Percentiles rank a stretch among this genome's conserved stretches.
Evolutionary conservation across 2,113 vertebrate genomes (phyloP).

Genomic region (Chaenogobius annularis): DNA sequence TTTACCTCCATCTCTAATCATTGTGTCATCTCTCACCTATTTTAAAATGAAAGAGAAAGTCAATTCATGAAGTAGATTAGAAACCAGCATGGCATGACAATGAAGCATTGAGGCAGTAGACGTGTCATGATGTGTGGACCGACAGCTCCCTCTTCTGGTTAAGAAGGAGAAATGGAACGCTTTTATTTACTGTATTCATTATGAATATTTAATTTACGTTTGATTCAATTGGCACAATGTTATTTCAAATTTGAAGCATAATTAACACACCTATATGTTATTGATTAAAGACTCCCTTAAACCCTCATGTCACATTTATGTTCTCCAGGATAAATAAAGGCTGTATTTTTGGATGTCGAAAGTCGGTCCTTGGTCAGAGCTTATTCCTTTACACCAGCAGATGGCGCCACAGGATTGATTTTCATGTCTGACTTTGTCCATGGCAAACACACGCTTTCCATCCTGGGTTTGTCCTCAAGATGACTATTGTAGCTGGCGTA

Average conservation of each 20-base stretch:
- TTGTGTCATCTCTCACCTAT: background rate
- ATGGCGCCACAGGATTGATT: slow-evolving; percentile 30
- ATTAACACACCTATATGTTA: background rate
- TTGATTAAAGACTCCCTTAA: background rate
- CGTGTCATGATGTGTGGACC: background rate
- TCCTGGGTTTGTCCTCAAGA: background rate
- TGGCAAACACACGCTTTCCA: background rate
- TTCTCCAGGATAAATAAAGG: background rate
- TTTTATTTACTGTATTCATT: background rate
- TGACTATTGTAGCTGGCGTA: background rate
- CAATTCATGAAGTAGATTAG: background rate
- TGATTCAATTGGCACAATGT: too few species aligned
- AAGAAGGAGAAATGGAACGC: background rate
- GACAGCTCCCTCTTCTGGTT: slow-evolving; percentile 33
- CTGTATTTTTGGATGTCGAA: background rate
- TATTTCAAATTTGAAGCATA: background rate
- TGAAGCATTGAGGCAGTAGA: background rate
- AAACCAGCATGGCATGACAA: background rate
- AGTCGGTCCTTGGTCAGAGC: background rate
- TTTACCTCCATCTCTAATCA: background rate
- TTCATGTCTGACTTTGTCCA: background rate
- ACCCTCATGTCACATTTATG: background rate
- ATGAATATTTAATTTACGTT: too few species aligned
- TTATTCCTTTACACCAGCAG: slow-evolving; percentile 16
- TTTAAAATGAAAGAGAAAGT: background rate